These are phyloP conservation scores for Stichopus horrens DNA, from an alignment of 53 echinoderm and acorn worm species.

Conservation along the genomic window DNA sequence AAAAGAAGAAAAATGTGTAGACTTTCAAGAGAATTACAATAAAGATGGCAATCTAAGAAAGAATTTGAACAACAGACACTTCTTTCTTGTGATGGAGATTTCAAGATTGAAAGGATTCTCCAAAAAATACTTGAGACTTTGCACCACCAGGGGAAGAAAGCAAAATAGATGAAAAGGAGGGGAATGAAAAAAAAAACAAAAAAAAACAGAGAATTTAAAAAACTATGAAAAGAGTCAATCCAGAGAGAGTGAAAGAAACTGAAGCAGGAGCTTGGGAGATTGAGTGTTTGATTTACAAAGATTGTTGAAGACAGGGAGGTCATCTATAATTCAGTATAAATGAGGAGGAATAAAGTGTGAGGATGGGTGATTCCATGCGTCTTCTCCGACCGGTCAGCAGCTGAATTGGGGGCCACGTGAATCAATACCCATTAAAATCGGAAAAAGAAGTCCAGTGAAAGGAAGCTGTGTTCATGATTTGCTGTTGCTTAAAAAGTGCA, in stretches of 20 bases:
- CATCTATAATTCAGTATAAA: no score
- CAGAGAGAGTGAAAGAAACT: background rate
- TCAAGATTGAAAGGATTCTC: constrained; percentile 20
- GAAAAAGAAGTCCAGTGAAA: no score
- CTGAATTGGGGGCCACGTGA: no score
- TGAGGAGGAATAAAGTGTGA: no score
- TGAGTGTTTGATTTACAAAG: background rate
- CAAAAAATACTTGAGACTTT: constrained; percentile 10
- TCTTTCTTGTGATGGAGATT: constrained; percentile 1
- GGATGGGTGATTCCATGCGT: no score
- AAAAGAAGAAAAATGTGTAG: background rate
- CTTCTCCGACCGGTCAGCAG: no score
- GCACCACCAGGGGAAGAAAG: background rate
- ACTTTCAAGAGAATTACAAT: constrained; percentile 14
- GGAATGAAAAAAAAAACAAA: no score
- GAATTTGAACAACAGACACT: background rate
- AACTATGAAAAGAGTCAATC: background rate
- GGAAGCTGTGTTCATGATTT: no score
- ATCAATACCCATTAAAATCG: no score
- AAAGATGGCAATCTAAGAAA: constrained; percentile 2
- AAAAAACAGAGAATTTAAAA: no score
- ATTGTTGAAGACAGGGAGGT: background rate
- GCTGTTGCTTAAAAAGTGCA: no score
- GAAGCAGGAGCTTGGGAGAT: background rate
- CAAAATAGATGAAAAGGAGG: no score